phyloP scores from a whole-genome alignment of 2,113 vertebrate species.

The Semicossyphus pulcher region DNA sequence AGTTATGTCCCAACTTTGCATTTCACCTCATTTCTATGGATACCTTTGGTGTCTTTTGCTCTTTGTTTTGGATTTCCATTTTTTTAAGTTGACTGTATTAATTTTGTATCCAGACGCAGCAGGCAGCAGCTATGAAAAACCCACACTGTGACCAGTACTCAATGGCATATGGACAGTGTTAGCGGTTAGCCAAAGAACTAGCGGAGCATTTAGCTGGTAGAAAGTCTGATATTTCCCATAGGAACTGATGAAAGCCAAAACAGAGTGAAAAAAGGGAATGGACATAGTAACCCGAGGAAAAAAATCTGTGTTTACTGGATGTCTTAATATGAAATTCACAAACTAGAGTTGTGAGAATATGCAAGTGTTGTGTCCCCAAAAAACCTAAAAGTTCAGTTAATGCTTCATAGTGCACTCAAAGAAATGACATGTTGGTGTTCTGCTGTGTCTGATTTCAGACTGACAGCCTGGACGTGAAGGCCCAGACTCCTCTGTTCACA shows the following conservation, averaged over 20 bases:
- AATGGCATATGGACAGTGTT: not conserved
- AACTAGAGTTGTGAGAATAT: not conserved
- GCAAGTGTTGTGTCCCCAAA: not conserved
- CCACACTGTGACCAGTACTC: no score
- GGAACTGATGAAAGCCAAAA: not conserved
- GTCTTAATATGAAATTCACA: no score
- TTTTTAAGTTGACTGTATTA: not conserved
- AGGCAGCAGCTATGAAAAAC: not conserved
- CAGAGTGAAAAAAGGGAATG: not conserved
- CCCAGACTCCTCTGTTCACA: slow-evolving; percentile 94
- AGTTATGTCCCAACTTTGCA: no score
- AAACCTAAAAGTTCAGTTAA: not conserved
- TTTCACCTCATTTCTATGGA: no score
- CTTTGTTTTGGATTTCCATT: not conserved
- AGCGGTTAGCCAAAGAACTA: not conserved
- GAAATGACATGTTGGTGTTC: no score
- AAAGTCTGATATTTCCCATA: not conserved
- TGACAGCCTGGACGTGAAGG: slow-evolving; percentile 93
- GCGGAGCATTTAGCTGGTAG: no score
- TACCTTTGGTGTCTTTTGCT: not conserved
- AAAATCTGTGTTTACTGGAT: no score
- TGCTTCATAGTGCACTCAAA: not conserved
- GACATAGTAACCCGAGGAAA: no score
- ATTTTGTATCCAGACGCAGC: not conserved
- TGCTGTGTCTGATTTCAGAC: slow-evolving; percentile 67